phyloP scores from a whole-genome alignment of 2,888 invertebrate species.

The Boloria selene region DNA sequence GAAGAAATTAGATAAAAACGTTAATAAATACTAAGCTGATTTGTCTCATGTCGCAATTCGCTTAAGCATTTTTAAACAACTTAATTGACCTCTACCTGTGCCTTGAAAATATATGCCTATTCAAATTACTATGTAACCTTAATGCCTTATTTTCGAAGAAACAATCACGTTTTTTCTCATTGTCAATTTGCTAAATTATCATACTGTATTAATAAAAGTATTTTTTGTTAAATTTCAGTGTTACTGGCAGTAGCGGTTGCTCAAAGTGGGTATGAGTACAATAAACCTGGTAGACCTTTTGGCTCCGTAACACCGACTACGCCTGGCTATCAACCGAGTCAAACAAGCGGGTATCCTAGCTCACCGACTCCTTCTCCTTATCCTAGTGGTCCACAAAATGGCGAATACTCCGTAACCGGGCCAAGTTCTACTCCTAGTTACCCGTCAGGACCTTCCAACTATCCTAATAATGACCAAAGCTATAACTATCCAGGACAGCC shows the following conservation, averaged over 20 bases:
- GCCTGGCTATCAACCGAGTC: slow-evolving; percentile 47
- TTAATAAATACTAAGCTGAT: slow-evolving; percentile 40
- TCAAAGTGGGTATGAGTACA: slow-evolving; percentile 90
- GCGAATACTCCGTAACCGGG: slow-evolving; percentile 43
- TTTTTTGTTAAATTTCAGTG: slow-evolving; percentile 57
- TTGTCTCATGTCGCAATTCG: slow-evolving; percentile 30
- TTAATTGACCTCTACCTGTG: slow-evolving; percentile 15
- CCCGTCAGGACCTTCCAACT: slow-evolving; percentile 55
- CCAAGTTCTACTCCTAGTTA: slow-evolving; percentile 57
- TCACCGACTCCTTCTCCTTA: slow-evolving; percentile 58
- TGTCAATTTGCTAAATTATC: too few species aligned
- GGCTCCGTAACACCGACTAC: slow-evolving; percentile 59
- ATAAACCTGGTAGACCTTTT: slow-evolving; percentile 85
- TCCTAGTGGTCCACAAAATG: slow-evolving; percentile 53
- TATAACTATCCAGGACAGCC: slow-evolving; percentile 34
- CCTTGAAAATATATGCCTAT: slow-evolving; percentile 22
- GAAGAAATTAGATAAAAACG: slow-evolving; percentile 44
- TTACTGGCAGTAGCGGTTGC: slow-evolving; percentile 64
- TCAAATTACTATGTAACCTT: neutral
- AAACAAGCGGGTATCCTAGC: slow-evolving; percentile 53
- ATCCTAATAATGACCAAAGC: slow-evolving; percentile 49
- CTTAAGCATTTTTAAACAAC: slow-evolving; percentile 29
- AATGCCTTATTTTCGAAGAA: neutral
- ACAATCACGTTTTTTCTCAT: too few species aligned
- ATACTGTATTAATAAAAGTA: neutral